These are phyloP conservation scores for Catostylus mosaicus DNA, from an alignment of 30 jellyfish, hydroid and myxozoan species.

Conservation along the genomic window DNA sequence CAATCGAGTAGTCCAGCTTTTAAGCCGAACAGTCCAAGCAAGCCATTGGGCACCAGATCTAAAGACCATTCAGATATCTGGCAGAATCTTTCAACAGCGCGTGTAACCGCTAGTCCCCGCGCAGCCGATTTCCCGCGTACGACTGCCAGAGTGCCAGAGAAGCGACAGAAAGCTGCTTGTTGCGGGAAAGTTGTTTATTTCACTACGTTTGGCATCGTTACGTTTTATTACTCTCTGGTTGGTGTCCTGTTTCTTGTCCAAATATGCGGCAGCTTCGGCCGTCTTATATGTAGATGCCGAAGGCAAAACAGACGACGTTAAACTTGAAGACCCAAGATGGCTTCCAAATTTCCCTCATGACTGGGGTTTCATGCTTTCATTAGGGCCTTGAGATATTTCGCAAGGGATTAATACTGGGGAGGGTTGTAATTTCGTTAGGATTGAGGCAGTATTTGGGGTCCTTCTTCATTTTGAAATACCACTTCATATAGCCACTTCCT, in stretches of 20 bases:
- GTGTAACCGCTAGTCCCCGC: neutral
- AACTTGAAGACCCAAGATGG: too few relatives aligned
- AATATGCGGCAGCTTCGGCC: conserved; percentile 31
- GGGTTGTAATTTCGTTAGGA: too few relatives aligned
- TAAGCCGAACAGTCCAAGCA: neutral
- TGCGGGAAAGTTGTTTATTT: conserved; percentile 68
- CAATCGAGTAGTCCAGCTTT: neutral
- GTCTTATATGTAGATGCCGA: conserved; percentile 55
- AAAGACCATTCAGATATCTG: neutral
- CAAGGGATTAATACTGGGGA: too few relatives aligned
- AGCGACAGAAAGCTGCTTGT: conserved; percentile 43
- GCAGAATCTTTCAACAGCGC: neutral
- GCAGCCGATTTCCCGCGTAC: neutral
- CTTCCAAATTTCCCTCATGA: too few relatives aligned
- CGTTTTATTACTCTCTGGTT: conserved; percentile 64
- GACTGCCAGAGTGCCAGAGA: neutral
- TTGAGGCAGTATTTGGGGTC: too few relatives aligned
- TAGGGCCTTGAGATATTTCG: too few relatives aligned
- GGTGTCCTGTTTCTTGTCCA: conserved; percentile 62
- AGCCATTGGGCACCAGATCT: neutral
- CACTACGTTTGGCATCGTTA: conserved; percentile 73
- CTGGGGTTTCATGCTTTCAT: too few relatives aligned
- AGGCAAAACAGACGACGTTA: neutral
- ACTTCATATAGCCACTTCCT: too few relatives aligned
- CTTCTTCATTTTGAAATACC: too few relatives aligned